Evolutionary conservation across 2,797 vertebrate genomes (phyloP).

Genomic region (Arrhamphus sclerolepis): DNA sequence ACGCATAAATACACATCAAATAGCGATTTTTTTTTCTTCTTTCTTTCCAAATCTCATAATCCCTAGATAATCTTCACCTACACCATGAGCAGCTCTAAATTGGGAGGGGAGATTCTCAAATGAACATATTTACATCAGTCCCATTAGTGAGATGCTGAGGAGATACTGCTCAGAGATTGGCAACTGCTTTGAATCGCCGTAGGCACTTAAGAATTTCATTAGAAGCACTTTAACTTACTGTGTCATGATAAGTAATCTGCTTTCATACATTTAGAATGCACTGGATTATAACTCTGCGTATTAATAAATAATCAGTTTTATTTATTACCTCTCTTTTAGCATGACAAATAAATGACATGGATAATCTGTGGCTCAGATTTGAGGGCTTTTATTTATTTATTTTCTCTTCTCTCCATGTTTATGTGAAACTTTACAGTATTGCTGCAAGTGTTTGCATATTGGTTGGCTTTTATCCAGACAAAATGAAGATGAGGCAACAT

Average conservation of each 20-base stretch:
- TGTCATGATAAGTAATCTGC: conserved; percentile 72
- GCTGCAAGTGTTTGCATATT: neutral
- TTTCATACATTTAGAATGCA: conserved; percentile 77
- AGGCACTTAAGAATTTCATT: conserved; percentile 79
- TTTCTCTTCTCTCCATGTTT: conserved; percentile 14
- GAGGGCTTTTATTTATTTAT: conserved; percentile 40
- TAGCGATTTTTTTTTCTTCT: conserved; percentile 47
- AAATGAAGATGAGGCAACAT: conserved; percentile 6
- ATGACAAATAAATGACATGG: conserved; percentile 65
- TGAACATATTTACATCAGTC: conserved; percentile 82
- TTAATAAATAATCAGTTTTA: conserved; percentile 78
- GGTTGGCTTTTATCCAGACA: neutral
- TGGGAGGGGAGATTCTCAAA: conserved; percentile 77
- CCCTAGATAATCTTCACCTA: conserved; percentile 82
- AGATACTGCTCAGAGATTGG: conserved; percentile 64
- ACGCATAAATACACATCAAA: conserved; percentile 77
- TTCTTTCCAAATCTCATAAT: conserved; percentile 71
- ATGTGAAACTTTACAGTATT: conserved; percentile 7
- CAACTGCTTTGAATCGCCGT: conserved; percentile 69
- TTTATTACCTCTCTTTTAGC: conserved; percentile 72
- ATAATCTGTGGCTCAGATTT: conserved; percentile 69
- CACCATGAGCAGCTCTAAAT: conserved; percentile 77
- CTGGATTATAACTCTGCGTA: conserved; percentile 76
- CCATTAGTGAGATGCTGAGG: conserved; percentile 76
- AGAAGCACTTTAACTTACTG: conserved; percentile 77